A percentile compares a stretch with the other conserved stretches of the same genome.
phyloP scores from a whole-genome alignment of 2,888 invertebrate genomes.

The Drosophila incognita region DNA sequence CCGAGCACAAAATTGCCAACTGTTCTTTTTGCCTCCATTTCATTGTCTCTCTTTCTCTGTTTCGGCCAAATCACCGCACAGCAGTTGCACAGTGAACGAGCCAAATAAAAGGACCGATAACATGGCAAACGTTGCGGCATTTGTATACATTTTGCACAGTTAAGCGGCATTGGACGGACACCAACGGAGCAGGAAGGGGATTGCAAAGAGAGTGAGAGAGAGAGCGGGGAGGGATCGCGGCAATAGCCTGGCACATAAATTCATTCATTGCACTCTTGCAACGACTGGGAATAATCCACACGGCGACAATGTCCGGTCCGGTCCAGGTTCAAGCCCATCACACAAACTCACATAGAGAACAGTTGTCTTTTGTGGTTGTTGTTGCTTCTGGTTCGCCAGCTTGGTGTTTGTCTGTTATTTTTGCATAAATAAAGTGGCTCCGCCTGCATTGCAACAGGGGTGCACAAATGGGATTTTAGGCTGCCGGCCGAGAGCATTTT shows the following conservation, averaged over 20 bases:
- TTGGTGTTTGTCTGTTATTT: constrained; percentile 74
- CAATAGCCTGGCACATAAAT: constrained; percentile 63
- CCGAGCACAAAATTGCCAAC: not conserved
- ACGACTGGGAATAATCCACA: constrained; percentile 81
- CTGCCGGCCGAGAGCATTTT: constrained; percentile 54
- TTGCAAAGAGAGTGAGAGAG: not conserved
- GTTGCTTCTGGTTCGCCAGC: constrained; percentile 32
- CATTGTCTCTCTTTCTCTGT: constrained; percentile 8
- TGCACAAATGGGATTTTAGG: constrained; percentile 77
- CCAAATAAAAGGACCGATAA: constrained; percentile 68
- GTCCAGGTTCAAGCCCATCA: constrained; percentile 40
- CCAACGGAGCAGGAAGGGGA: constrained; percentile 1
- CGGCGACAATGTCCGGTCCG: constrained; percentile 73
- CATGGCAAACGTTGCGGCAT: constrained; percentile 67
- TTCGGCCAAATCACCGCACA: constrained; percentile 39
- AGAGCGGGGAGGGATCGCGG: constrained; percentile 15
- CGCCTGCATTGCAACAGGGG: constrained; percentile 34
- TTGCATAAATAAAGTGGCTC: constrained; percentile 76
- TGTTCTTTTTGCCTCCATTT: constrained; percentile 20
- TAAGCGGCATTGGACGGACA: constrained; percentile 52
- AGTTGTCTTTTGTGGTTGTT: constrained; percentile 57
- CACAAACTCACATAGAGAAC: constrained; percentile 38
- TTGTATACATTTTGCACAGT: constrained; percentile 72
- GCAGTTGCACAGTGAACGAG: constrained; percentile 22
- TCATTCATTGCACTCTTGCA: constrained; percentile 80